phyloP scores from a whole-genome alignment of 2,113 vertebrate genomes.

The Hystrix brachyura region DNA sequence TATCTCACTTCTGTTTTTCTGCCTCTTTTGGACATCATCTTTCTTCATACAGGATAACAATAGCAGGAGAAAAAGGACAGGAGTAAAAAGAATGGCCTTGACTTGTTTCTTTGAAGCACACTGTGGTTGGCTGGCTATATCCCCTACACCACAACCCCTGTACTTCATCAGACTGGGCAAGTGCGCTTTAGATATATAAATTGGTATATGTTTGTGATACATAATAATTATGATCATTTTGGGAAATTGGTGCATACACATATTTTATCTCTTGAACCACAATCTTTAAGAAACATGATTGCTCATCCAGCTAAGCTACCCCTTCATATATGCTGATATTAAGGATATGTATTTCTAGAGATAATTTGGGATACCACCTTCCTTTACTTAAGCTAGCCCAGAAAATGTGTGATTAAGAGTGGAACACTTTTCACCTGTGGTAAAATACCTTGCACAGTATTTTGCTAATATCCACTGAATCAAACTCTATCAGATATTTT shows the following conservation, averaged over 20 bases:
- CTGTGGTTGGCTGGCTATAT: neutral
- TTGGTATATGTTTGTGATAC: neutral
- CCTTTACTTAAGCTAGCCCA: neutral
- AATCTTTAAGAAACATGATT: neutral
- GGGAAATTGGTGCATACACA: neutral
- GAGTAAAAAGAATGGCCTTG: neutral
- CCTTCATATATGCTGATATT: neutral
- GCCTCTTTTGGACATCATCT: neutral
- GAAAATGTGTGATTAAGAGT: neutral
- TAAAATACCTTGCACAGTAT: neutral
- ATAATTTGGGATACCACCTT: neutral
- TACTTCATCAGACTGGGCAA: neutral
- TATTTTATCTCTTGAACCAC: neutral
- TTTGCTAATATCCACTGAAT: neutral
- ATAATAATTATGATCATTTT: neutral
- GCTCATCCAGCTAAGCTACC: neutral
- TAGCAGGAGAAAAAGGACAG: neutral
- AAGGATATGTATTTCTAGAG: neutral
- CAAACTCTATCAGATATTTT: neutral
- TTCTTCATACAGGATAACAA: conserved; percentile 2
- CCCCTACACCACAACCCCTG: fast-evolving
- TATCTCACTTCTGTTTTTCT: neutral
- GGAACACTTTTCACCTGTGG: neutral
- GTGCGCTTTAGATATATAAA: neutral
- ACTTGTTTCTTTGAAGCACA: neutral